Base-by-base conservation (phyloP, 2,888 invertebrate genomes). In the Philereme transversata region DNA sequence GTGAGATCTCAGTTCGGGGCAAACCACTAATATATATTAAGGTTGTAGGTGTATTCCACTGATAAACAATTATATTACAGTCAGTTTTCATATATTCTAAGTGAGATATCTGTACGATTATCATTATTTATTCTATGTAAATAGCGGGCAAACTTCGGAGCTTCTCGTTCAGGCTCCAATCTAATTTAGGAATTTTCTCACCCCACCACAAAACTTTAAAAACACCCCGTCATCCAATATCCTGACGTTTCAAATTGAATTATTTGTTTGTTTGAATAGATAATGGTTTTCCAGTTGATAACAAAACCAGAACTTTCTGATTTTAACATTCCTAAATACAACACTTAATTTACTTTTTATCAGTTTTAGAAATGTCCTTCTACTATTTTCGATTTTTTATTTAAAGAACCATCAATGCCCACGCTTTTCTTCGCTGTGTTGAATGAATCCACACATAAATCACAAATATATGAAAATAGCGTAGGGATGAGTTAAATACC, bases 121-220 rank as follows among this genome's bases (percentile, higher is more conserved):
- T 33, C 38, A 5, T 7, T 22, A 53, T 36, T 47, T 5, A 9
- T 33, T 55, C 55, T 35, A 41, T 34, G 47, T n/a, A 47, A 41
- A n/a, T 4, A 49, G 51, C 58, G 57, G 64, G 51, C 53, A 51
- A 74, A 75, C 67, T 78, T 74, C 45, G 57, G 52, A 71, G 66
- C 74, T 69, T 65, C 64, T 71, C 61, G 55, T 68, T 71, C 70
- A 64, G 68, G 70, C 62, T 67, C 64, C 66, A 74, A 81, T 75
- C 74, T 73, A 71, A 75, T 81, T 78, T 72, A n/a, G 57, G 57
- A 68, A 72, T 73, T 65, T 67, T 62, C 22, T 22, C 57, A 57
- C 51, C 48, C 56, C 56, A 54, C 57, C 64, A 69, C 69, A 69
- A 70, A 72, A 67, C 68, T 73, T 74, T 67, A 64, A 70, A 73